Conservation (phyloP, 2,888 invertebrate genomes). For the Melanophora roralis region DNA sequence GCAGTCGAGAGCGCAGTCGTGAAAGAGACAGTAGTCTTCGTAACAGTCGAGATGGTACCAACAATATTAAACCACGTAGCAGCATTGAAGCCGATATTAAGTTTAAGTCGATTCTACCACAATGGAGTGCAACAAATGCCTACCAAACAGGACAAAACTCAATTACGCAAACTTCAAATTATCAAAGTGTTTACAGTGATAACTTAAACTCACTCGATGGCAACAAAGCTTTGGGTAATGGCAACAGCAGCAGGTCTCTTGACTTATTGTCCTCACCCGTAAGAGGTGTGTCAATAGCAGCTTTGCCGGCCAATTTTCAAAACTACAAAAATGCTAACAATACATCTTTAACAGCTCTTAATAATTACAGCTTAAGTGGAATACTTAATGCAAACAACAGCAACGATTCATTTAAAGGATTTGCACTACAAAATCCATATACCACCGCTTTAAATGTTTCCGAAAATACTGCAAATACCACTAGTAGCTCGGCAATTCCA, state of each 20-base stretch:
- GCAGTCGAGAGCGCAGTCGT: slow-evolving; percentile 67
- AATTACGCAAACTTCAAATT: slow-evolving; percentile 13
- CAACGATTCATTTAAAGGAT: slow-evolving; percentile 56
- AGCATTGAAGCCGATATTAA: slow-evolving; percentile 26
- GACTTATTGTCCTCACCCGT: background rate
- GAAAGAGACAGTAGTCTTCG: slow-evolving; percentile 66
- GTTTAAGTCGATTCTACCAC: slow-evolving; percentile 44
- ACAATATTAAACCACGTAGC: background rate
- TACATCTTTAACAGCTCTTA: slow-evolving; percentile 58
- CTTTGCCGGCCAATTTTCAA: slow-evolving; percentile 64
- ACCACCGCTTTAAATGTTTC: slow-evolving; percentile 62
- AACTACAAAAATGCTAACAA: slow-evolving; percentile 64
- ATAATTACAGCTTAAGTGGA: slow-evolving; percentile 68
- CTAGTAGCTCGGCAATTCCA: slow-evolving; percentile 58
- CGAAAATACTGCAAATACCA: slow-evolving; percentile 38
- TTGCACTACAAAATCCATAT: slow-evolving; percentile 69
- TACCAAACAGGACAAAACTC: slow-evolving; percentile 39
- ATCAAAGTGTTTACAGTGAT: slow-evolving; percentile 24
- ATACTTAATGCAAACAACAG: slow-evolving; percentile 48
- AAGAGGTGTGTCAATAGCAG: slow-evolving; percentile 5
- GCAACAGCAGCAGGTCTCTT: background rate
- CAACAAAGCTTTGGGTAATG: slow-evolving; percentile 9
- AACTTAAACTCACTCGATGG: background rate
- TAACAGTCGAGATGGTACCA: slow-evolving; percentile 20
- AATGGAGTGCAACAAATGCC: slow-evolving; percentile 60